Conservation (phyloP, 1,140 invertebrate genomes). For the Drosophila ananassae region DNA sequence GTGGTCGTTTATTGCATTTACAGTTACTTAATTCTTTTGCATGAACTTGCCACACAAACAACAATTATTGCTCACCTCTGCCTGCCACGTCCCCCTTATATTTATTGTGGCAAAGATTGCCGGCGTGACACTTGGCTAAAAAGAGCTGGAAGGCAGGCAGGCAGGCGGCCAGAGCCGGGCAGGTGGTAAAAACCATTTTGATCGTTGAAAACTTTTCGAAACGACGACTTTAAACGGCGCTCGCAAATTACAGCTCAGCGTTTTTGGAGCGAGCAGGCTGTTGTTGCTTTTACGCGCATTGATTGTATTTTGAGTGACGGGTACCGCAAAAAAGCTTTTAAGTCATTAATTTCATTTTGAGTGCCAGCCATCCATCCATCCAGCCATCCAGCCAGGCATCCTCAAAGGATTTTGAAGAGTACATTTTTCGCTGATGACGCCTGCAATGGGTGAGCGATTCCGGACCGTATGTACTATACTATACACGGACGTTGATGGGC, state of each 20-base stretch:
- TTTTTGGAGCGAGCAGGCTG: constrained; percentile 32
- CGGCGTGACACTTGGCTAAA: constrained; percentile 45
- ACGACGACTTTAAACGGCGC: constrained; percentile 67
- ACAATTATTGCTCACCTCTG: constrained; percentile 71
- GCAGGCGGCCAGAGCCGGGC: background rate
- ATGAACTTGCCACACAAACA: constrained; percentile 80
- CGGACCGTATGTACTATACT: constrained; percentile 1
- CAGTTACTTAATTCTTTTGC: constrained; percentile 81
- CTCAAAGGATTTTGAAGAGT: constrained; percentile 77
- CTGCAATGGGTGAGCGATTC: constrained; percentile 33
- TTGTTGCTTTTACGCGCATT: constrained; percentile 64
- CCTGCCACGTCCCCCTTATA: constrained; percentile 16
- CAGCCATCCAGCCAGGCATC: constrained; percentile 39
- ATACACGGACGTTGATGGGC: background rate
- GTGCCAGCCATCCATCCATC: constrained; percentile 44
- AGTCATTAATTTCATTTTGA: constrained; percentile 79
- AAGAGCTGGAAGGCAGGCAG: constrained; percentile 3
- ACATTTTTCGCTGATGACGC: constrained; percentile 56
- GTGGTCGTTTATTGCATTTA: constrained; percentile 73
- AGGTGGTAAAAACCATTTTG: constrained; percentile 64
- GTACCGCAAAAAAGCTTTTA: constrained; percentile 80
- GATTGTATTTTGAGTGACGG: constrained; percentile 81
- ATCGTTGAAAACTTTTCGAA: constrained; percentile 64
- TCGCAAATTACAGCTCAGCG: constrained; percentile 58
- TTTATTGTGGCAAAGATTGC: constrained; percentile 37